A percentile compares a stretch with the other conserved stretches of the same genome.
Evolutionary conservation across 2,113 vertebrate genomes (phyloP).

Genomic region (Tapirus terrestris): DNA sequence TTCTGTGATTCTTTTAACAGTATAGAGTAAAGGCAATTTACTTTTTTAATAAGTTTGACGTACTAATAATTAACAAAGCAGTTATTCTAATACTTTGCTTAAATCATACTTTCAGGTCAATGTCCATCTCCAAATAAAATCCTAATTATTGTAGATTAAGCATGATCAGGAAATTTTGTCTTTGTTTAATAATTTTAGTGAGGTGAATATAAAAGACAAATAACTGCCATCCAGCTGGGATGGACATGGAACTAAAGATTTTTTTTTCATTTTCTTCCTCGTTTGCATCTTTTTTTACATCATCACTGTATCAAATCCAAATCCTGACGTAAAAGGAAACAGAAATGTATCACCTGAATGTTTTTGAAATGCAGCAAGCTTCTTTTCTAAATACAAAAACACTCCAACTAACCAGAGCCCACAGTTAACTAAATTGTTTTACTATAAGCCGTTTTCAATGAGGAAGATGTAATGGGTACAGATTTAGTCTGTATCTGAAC

Average conservation of each 20-base stretch:
- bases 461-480: neutral
- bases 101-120: neutral
- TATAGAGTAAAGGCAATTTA: neutral
- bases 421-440: neutral
- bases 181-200: conserved; percentile 14
- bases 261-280: neutral
- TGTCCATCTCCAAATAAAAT: conserved; percentile 42
- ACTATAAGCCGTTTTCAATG: neutral
- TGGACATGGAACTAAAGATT: neutral
- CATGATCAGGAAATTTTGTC: conserved; percentile 10
- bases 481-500: neutral
- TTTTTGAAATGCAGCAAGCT: neutral
- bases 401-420: neutral
- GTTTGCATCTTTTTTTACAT: neutral
- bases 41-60: neutral
- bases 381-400: conserved; percentile 13
- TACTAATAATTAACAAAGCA: conserved; percentile 15
- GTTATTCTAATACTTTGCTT: conserved; percentile 24
- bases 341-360: neutral
- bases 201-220: neutral
- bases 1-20: neutral
- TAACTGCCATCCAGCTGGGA: neutral
- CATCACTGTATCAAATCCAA: neutral
- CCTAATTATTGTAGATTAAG: neutral
- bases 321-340: neutral